Base-by-base conservation (phyloP, 2,797 vertebrate species). In the Manis javanica region DNA sequence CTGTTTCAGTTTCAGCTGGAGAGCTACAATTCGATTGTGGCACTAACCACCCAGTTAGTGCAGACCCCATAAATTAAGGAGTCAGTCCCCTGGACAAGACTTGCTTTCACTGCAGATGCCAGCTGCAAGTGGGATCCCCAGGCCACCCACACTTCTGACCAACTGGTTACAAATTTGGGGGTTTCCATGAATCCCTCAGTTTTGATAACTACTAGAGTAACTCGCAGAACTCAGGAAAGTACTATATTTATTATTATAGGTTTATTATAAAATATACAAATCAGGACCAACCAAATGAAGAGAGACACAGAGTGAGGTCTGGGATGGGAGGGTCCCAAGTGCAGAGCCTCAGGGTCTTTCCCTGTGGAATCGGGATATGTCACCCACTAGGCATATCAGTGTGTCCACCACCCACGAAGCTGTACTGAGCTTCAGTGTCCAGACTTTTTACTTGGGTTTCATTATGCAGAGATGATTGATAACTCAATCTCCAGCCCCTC, bases 151-250 rank as follows among this genome's bases (percentile, higher is more conserved):
- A 26, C 53, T 91, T 93, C 53, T 72, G 57, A 46, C 19, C 46
- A 87, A 49, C 23, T 24, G 37, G 49, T 14, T 74, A 37, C 29
- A 87, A 79, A 57, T 11, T 4, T 18, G 42, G 16, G 18, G 5
- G 5, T 24, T 42, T 39, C 63, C 14, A 37, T 4, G 13, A 31
- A 1, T 11, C 15, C 21, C 39, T 75, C 68, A 23, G 55, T 71
- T 34, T 51, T 37, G 14, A 11, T 57, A 31, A 69, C 64, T 71
- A 19, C 61, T 66, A 69, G 7, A 82, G 72, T 49, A 26, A 21
- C 31, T 88, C 87, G 42, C 61, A 82, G 64, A 78, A 29, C 57
- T 77, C 68, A 72, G 24, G 18, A 69, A 81, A 69, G 42, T 37
- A 23, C 77, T 94, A 0, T 0, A 24, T 1, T 13, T 37, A 37